Conservation (phyloP, 2,797 vertebrate species). For the Garrulus glandarius region DNA sequence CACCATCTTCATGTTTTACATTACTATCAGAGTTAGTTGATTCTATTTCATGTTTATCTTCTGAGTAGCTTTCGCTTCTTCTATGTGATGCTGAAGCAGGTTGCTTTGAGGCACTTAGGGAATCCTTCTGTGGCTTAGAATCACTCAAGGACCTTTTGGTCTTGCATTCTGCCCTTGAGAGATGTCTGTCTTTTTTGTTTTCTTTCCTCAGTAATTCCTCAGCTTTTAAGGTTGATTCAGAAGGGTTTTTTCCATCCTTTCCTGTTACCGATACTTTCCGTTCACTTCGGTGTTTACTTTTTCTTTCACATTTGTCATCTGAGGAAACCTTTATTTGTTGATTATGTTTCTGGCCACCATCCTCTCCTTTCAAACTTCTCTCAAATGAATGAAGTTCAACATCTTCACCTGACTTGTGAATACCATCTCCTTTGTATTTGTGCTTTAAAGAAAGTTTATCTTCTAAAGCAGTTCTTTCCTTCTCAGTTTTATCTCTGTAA, state of each 20-base stretch:
- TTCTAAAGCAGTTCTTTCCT: constrained; percentile 81
- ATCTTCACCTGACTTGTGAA: constrained; percentile 75
- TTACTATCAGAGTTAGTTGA: constrained; percentile 70
- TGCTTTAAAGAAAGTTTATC: constrained; percentile 81
- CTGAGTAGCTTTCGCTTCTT: constrained; percentile 79
- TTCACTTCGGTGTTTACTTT: constrained; percentile 85
- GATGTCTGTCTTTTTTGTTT: constrained; percentile 77
- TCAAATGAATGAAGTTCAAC: constrained; percentile 70
- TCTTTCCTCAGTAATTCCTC: constrained; percentile 81
- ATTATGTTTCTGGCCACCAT: constrained; percentile 77
- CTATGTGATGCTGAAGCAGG: constrained; percentile 60
- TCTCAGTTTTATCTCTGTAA: constrained; percentile 82
- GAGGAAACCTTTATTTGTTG: constrained; percentile 66
- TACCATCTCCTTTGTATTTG: constrained; percentile 81
- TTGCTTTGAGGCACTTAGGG: constrained; percentile 74
- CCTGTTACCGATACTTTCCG: constrained; percentile 75
- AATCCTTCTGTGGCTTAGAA: constrained; percentile 77
- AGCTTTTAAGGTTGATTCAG: constrained; percentile 72
- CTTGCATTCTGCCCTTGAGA: constrained; percentile 79
- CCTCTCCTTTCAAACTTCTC: constrained; percentile 68
- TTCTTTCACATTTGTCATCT: constrained; percentile 89
- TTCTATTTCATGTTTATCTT: constrained; percentile 86
- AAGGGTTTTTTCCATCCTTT: constrained; percentile 80
- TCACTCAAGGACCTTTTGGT: constrained; percentile 81
- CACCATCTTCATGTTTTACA: constrained; percentile 83